These are phyloP conservation scores for Micromussa lordhowensis DNA, from an alignment of 92 coral and sea anemone species.

Conservation along the genomic window DNA sequence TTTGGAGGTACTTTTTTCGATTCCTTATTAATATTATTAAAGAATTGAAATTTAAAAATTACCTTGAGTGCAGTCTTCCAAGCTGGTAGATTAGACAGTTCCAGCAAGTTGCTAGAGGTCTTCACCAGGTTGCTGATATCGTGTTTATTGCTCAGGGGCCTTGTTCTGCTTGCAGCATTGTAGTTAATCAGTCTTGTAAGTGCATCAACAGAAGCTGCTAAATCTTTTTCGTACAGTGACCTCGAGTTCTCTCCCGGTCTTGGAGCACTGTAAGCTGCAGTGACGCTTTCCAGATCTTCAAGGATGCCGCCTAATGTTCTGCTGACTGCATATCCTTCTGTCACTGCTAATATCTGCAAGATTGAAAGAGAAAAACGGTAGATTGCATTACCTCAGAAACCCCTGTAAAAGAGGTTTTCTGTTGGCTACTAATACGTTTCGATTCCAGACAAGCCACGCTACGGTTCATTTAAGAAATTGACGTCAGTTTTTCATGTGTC, in stretches of 20 bases:
- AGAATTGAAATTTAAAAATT: neutral
- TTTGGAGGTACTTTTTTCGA: too few species aligned
- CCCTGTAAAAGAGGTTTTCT: neutral
- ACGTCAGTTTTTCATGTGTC: too few species aligned
- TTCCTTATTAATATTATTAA: too few species aligned
- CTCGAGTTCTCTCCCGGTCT: neutral
- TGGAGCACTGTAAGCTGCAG: neutral
- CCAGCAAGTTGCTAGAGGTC: slow-evolving; percentile 24
- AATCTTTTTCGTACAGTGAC: slow-evolving; percentile 19
- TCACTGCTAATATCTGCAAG: slow-evolving; percentile 8
- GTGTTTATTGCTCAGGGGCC: slow-evolving; percentile 21
- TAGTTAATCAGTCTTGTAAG: slow-evolving; percentile 17
- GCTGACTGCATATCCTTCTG: slow-evolving; percentile 20
- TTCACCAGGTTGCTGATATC: slow-evolving; percentile 23
- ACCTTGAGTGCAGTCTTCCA: slow-evolving; percentile 18
- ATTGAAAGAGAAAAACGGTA: neutral
- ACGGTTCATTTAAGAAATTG: too few species aligned
- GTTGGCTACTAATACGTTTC: neutral
- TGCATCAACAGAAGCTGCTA: slow-evolving; percentile 25
- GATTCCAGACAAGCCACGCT: neutral
- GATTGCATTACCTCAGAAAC: neutral
- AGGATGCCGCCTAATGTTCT: neutral
- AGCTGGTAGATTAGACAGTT: slow-evolving; percentile 11
- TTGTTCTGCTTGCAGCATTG: slow-evolving; percentile 4
- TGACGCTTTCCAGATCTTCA: slow-evolving; percentile 9